Percentiles rank a stretch among this genome's conserved stretches.
These are phyloP conservation scores for Heptranchias perlo DNA, from an alignment of 2,113 vertebrate species.

Conservation along the genomic window DNA sequence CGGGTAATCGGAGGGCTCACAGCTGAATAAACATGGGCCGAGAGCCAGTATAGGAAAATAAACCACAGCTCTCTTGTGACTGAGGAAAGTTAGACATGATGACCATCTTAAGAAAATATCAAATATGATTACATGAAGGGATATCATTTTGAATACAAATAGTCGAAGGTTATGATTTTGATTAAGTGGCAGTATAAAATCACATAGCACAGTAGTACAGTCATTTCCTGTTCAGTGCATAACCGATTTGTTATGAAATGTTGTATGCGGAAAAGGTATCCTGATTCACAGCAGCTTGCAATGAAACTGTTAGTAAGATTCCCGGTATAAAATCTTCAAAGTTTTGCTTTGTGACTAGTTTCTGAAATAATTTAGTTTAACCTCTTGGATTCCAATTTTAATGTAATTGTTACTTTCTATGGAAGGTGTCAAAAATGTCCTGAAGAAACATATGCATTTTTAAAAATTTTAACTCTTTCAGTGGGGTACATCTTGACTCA, in stretches of 20 bases:
- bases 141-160: conserved; percentile 25
- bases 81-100: not conserved
- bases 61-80: conserved; percentile 20
- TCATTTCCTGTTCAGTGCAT: not conserved
- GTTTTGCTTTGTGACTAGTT: not conserved
- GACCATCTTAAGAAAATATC: conserved; percentile 27
- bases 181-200: not conserved
- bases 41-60: conserved; percentile 22
- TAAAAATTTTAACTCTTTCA: not conserved
- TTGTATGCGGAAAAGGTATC: not conserved
- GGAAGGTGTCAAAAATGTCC: not conserved
- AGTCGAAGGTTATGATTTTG: conserved; percentile 23
- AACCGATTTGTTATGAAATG: conserved; percentile 21
- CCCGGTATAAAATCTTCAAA: not conserved
- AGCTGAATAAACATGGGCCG: conserved; percentile 27
- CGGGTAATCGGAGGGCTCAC: conserved; percentile 8
- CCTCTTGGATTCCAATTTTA: conserved; percentile 7
- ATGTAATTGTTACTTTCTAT: not conserved
- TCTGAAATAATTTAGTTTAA: not conserved
- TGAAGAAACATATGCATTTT: not conserved
- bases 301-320: conserved; percentile 10
- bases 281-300: not conserved
- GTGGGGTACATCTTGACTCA: not conserved
- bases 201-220: conserved; percentile 32
- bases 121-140: conserved; percentile 18